Conservation (phyloP, 1,140 invertebrate species). For the Mizuhopecten yessoensis region DNA sequence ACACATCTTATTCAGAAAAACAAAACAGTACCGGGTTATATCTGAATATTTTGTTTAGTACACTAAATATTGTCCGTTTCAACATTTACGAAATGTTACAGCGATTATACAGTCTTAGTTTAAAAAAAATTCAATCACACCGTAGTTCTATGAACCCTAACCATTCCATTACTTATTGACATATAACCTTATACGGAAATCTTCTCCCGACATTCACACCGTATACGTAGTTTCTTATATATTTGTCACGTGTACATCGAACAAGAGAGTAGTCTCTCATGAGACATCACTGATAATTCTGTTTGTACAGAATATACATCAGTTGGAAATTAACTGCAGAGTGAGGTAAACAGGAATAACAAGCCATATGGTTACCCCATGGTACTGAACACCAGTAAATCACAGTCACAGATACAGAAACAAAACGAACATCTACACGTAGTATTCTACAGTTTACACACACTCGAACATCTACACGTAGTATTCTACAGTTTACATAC, state of each 20-base stretch:
- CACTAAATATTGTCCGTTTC: not conserved
- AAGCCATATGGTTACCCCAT: not conserved
- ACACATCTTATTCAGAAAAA: not conserved
- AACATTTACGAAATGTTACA: not conserved
- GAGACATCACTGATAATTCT: not conserved
- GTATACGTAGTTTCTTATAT: not conserved
- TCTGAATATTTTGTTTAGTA: not conserved
- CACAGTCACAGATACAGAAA: too few relatives aligned
- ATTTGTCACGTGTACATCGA: not conserved
- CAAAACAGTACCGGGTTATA: not conserved
- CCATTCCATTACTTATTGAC: not conserved
- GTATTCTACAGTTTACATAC: too few relatives aligned
- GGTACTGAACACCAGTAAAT: not conserved
- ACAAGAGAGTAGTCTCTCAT: not conserved
- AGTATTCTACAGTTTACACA: too few relatives aligned
- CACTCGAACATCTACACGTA: too few relatives aligned
- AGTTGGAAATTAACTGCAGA: slow-evolving; percentile 18
- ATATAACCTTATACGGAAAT: not conserved
- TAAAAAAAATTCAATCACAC: not conserved
- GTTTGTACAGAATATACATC: not conserved
- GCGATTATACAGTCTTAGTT: not conserved
- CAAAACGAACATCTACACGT: too few relatives aligned
- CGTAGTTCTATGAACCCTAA: not conserved
- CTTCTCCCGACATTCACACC: not conserved
- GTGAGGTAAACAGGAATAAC: not conserved